Conservation (phyloP, 2,888 invertebrate species). For the Dasypolia templi region DNA sequence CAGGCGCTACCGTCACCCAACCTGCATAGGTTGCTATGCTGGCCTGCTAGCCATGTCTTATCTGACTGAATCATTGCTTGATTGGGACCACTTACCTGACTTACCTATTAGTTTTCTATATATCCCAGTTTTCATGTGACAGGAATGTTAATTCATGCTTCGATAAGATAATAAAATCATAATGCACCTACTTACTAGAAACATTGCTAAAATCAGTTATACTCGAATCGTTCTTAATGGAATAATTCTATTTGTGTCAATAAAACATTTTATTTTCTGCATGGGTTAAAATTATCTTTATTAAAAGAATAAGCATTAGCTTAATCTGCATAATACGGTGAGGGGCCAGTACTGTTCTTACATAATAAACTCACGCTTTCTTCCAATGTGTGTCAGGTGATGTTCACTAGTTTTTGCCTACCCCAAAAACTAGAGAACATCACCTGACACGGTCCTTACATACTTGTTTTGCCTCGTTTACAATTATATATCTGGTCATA, state of each 20-base stretch:
- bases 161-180: constrained; percentile 1
- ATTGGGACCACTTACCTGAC: background rate
- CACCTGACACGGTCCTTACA: too few relatives aligned
- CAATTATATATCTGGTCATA: too few relatives aligned
- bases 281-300: background rate
- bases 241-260: too few relatives aligned
- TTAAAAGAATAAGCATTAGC: too few relatives aligned
- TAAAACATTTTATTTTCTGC: too few relatives aligned
- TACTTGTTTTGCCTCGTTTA: too few relatives aligned
- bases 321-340: background rate
- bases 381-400: too few relatives aligned
- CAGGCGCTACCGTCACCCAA: background rate
- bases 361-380: background rate
- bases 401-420: too few relatives aligned
- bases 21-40: too few relatives aligned
- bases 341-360: background rate
- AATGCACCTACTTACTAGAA: background rate
- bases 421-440: too few relatives aligned
- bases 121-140: background rate
- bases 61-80: background rate
- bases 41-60: background rate
- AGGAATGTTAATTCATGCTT: constrained; percentile 11
- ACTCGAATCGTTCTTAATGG: background rate
- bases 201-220: background rate
- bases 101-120: background rate